phyloP scores from a whole-genome alignment of 2,888 invertebrate species.

The Flexamia atlantica region DNA sequence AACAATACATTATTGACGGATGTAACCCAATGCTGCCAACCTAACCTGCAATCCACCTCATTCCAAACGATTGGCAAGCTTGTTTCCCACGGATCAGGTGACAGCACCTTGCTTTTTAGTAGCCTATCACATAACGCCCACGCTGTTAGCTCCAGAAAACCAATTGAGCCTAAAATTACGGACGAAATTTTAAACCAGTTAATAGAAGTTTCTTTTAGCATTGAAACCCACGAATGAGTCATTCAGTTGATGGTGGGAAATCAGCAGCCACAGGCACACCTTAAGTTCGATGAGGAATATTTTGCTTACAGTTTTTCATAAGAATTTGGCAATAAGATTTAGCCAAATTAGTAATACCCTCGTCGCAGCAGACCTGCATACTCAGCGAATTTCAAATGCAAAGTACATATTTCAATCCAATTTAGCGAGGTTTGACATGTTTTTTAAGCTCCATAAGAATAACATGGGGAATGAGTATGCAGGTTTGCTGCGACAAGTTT shows the following conservation, averaged over 20 bases:
- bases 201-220: not conserved
- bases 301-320: no score
- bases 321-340: no score
- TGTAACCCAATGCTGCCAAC: conserved; percentile 46
- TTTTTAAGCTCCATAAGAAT: no score
- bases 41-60: conserved; percentile 39
- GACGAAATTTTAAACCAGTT: conserved; percentile 19
- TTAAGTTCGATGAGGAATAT: no score
- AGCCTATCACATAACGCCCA: conserved; percentile 12
- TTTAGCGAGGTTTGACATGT: no score
- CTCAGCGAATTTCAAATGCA: no score
- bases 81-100: conserved; percentile 55
- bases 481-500: no score
- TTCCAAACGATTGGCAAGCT: conserved; percentile 41
- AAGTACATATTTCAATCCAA: no score
- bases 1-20: conserved; percentile 42
- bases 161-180: conserved; percentile 15
- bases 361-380: no score
- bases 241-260: not conserved
- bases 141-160: not conserved
- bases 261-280: no score
- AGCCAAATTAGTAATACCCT: no score
- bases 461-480: no score
- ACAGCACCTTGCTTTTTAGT: not conserved
- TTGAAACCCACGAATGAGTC: not conserved